phyloP scores from a whole-genome alignment of 53 echinoderm and acorn worm species.

The Henricia sp. region DNA sequence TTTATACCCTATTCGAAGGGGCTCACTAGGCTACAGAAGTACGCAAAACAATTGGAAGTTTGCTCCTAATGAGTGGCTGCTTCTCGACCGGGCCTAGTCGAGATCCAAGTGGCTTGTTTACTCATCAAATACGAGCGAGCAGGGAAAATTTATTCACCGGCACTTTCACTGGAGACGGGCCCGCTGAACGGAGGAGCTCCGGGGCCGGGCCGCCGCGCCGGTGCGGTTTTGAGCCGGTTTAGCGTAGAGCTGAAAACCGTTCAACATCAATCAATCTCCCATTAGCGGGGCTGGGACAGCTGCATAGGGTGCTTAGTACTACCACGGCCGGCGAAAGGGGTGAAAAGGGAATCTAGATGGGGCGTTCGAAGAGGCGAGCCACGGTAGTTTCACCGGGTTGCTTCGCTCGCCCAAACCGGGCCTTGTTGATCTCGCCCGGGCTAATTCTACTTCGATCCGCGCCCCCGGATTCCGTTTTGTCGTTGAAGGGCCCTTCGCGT shows the following conservation, averaged over 20 bases:
- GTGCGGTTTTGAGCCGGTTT: background rate
- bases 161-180: conserved; percentile 43
- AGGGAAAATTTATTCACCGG: conserved; percentile 40
- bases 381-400: background rate
- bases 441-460: too few species aligned
- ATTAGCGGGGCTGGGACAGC: conserved; percentile 30
- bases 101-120: conserved; percentile 22
- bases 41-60: background rate
- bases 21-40: background rate
- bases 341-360: background rate
- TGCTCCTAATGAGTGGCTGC: conserved; percentile 18
- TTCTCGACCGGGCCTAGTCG: background rate
- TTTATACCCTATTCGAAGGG: background rate
- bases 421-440: background rate
- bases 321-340: background rate
- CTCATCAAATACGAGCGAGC: conserved; percentile 20
- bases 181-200: background rate
- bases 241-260: conserved; percentile 3
- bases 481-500: conserved; percentile 3
- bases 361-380: background rate
- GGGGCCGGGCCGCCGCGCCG: background rate
- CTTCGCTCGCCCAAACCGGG: background rate
- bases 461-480: background rate
- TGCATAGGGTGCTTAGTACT: conserved; percentile 6
- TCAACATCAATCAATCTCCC: conserved; percentile 18